A percentile compares a stretch with the other conserved stretches of the same genome.
These are phyloP conservation scores for Anolis sagrei DNA, from an alignment of 2,113 vertebrate species.

Conservation along the genomic window DNA sequence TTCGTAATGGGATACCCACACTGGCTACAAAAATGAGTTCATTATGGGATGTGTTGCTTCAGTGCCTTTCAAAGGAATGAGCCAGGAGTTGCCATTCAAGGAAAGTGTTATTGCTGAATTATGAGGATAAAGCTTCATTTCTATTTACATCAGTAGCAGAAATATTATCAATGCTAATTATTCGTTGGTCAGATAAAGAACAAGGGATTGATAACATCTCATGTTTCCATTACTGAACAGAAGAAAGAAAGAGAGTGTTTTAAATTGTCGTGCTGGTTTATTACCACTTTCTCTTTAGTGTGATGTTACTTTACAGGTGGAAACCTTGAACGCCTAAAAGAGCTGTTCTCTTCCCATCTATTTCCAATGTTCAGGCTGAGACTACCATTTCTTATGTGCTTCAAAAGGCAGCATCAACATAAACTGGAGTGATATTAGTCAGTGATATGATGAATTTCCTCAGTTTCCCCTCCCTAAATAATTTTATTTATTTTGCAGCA, in stretches of 20 bases:
- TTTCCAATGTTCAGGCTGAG: not conserved
- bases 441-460: no score
- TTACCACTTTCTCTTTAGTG: not conserved
- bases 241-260: not conserved
- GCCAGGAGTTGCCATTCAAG: not conserved
- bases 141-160: not conserved
- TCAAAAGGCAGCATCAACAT: not conserved
- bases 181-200: not conserved
- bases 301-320: conserved; percentile 1
- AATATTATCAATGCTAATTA: conserved; percentile 11
- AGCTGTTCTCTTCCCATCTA: not conserved
- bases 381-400: not conserved
- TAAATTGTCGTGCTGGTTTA: not conserved
- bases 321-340: not conserved
- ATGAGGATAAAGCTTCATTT: not conserved
- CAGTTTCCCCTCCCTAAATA: no score
- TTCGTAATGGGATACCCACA: not conserved
- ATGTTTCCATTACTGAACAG: not conserved
- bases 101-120: not conserved
- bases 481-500: no score
- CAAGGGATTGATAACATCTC: not conserved
- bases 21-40: conserved; percentile 10
- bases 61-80: conserved; percentile 8
- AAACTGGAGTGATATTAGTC: no score
- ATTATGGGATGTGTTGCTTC: conserved; percentile 10